These are phyloP conservation scores for Napeogenes sylphis DNA, from an alignment of 2,888 invertebrate genomes.

Conservation along the genomic window DNA sequence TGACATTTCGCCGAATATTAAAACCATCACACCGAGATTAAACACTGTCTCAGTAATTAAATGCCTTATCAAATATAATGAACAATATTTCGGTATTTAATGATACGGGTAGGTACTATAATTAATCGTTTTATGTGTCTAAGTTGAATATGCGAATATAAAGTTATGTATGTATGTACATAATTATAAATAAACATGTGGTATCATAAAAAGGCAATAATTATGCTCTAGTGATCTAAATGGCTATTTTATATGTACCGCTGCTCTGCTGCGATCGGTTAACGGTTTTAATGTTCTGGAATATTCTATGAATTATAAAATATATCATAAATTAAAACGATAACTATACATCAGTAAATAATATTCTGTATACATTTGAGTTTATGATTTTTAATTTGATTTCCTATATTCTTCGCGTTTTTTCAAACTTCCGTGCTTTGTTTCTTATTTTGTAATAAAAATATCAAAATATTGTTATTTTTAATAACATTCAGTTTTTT, in stretches of 20 bases:
- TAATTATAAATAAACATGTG: no score
- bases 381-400: neutral
- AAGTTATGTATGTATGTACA: neutral
- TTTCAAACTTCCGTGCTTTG: constrained; percentile 2
- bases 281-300: neutral
- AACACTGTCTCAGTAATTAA: no score
- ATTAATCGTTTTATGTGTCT: no score
- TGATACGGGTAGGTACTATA: no score
- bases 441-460: neutral
- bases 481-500: neutral
- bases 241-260: constrained; percentile 31
- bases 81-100: no score
- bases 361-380: neutral
- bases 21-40: constrained; percentile 13
- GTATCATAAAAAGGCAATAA: constrained; percentile 15
- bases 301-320: neutral
- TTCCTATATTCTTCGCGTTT: neutral
- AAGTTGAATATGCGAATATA: neutral
- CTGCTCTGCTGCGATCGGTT: constrained; percentile 3
- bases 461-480: neutral
- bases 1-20: constrained; percentile 18
- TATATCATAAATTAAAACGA: no score
- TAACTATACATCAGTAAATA: no score
- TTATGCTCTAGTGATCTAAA: constrained; percentile 60
- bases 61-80: no score